Conservation (phyloP, 2,797 vertebrate species). For the Hypotaenidia philippensis region DNA sequence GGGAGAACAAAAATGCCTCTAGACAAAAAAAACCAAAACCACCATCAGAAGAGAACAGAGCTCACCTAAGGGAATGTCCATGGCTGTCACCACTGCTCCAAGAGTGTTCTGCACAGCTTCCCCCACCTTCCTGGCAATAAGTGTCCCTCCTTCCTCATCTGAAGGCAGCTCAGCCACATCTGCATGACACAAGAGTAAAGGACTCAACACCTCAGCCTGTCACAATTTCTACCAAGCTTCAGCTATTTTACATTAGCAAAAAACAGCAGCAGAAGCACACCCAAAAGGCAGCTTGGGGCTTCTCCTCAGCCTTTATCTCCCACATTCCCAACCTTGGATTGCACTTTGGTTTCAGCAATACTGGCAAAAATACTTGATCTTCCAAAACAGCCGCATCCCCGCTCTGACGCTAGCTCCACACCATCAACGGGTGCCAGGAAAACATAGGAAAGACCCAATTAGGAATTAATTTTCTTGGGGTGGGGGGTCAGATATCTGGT, state of each 20-base stretch:
- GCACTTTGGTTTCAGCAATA: not conserved
- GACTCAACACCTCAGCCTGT: not conserved
- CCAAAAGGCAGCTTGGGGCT: not conserved
- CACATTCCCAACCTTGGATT: not conserved
- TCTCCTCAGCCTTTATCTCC: not conserved
- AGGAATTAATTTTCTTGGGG: not conserved
- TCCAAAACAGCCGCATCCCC: not conserved
- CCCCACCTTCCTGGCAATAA: conserved; percentile 96
- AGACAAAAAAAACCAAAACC: not conserved
- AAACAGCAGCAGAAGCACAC: not conserved
- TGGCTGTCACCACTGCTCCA: conserved; percentile 95
- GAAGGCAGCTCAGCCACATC: conserved; percentile 80
- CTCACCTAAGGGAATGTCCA: conserved; percentile 97
- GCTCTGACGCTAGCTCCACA: not conserved
- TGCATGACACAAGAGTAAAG: conserved; percentile 41
- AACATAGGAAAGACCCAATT: not conserved
- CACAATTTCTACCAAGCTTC: not conserved
- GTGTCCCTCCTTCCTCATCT: conserved; percentile 93
- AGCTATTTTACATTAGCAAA: not conserved
- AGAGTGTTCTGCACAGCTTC: conserved; percentile 97
- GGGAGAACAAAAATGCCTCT: not conserved
- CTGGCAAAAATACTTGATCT: not conserved
- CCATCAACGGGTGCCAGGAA: not conserved
- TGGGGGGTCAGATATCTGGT: not conserved
- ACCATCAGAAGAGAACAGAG: not conserved